Evolutionary conservation across 2,888 invertebrate genomes (phyloP).

Genomic region (Xanthorhoe designata): DNA sequence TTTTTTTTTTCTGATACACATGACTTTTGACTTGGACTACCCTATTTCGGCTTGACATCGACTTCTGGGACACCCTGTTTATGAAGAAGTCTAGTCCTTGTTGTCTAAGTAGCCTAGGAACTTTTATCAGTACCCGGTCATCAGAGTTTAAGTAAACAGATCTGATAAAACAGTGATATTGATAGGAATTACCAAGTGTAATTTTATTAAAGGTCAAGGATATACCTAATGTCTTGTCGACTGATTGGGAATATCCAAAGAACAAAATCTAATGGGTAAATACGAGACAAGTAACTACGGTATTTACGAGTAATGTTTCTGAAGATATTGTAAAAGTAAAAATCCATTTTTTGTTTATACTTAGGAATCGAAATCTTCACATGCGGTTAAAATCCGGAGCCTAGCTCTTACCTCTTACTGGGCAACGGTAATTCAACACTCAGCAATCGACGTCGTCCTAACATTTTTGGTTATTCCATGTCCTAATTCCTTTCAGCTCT

Average conservation of each 20-base stretch:
- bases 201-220: not conserved
- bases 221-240: not conserved
- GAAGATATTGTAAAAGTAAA: not conserved
- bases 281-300: too few relatives aligned
- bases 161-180: not conserved
- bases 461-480: conserved; percentile 47
- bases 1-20: too few relatives aligned
- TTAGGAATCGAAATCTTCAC: too few relatives aligned
- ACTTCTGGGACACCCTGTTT: too few relatives aligned
- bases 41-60: too few relatives aligned
- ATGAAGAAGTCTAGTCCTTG: too few relatives aligned
- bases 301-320: too few relatives aligned
- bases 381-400: too few relatives aligned
- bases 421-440: too few relatives aligned
- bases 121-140: not conserved
- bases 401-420: too few relatives aligned
- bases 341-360: not conserved
- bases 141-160: not conserved
- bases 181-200: not conserved
- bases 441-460: not conserved
- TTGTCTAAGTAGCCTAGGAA: not conserved
- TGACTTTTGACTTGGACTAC: too few relatives aligned
- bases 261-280: not conserved
- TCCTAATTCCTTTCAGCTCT: conserved; percentile 86
- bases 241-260: not conserved